Evolutionary conservation across 2,797 vertebrate species (phyloP).

Genomic region (Psittacula echo): DNA sequence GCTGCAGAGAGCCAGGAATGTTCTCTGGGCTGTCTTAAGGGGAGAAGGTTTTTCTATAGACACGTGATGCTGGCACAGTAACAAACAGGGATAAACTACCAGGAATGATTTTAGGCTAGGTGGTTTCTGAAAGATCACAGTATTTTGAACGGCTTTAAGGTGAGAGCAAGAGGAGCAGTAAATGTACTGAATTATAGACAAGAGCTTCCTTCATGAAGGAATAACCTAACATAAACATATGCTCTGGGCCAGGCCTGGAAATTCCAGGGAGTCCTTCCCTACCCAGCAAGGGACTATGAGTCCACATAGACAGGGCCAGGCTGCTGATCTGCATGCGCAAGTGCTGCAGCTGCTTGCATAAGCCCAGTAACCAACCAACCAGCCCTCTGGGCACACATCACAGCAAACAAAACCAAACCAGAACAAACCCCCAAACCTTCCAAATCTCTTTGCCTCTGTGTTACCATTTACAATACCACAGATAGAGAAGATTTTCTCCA

Average conservation of each 20-base stretch:
- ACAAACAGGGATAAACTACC: background rate
- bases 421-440: background rate
- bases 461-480: background rate
- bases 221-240: background rate
- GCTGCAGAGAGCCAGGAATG: background rate
- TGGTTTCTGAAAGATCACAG: background rate
- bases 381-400: background rate
- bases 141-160: background rate
- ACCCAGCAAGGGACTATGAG: background rate
- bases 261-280: background rate
- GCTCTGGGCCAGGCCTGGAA: background rate
- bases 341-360: background rate
- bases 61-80: background rate
- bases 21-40: background rate
- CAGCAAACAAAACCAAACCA: background rate
- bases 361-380: background rate
- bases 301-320: background rate
- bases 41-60: background rate
- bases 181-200: background rate
- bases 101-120: background rate
- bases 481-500: background rate
- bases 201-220: background rate
- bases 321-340: background rate
- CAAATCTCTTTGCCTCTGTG: background rate
- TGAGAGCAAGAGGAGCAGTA: conserved; percentile 9